Evolutionary conservation across 2,113 vertebrate genomes (phyloP).

Genomic region (Callipepla californica): DNA sequence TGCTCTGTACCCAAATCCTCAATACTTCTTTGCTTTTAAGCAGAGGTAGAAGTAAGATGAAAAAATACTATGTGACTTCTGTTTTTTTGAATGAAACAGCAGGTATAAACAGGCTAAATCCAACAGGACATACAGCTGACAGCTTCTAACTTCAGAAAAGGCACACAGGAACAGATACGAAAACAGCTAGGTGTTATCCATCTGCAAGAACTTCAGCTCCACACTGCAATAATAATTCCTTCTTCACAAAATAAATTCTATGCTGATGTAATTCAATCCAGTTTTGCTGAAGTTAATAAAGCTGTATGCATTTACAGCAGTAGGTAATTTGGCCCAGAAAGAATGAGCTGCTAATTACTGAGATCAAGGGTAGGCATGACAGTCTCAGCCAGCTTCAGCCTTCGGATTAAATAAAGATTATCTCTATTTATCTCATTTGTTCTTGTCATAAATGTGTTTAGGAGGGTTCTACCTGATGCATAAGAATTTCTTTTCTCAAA

Average conservation of each 20-base stretch:
- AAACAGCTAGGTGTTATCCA: neutral
- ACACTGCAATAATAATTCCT: neutral
- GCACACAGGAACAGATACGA: neutral
- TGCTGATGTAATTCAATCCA: neutral
- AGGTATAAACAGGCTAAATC: neutral
- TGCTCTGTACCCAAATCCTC: neutral
- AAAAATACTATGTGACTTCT: neutral
- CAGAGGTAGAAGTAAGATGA: neutral
- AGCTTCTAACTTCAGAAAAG: neutral
- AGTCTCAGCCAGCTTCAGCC: neutral
- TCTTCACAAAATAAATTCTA: neutral
- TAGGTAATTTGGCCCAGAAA: neutral
- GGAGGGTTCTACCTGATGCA: neutral
- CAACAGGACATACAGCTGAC: neutral
- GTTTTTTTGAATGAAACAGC: neutral
- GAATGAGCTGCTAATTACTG: neutral
- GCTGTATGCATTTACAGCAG: neutral
- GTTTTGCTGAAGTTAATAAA: conserved; percentile 8
- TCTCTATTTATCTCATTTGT: conserved; percentile 35
- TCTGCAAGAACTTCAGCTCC: neutral
- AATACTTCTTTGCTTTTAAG: neutral
- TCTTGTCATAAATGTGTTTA: conserved; percentile 14
- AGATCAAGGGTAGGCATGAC: neutral
- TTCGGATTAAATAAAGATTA: conserved; percentile 19
- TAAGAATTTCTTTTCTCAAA: conserved; percentile 20